Conservation (phyloP, 2,888 invertebrate species). For the Drosophila hamatofila region DNA sequence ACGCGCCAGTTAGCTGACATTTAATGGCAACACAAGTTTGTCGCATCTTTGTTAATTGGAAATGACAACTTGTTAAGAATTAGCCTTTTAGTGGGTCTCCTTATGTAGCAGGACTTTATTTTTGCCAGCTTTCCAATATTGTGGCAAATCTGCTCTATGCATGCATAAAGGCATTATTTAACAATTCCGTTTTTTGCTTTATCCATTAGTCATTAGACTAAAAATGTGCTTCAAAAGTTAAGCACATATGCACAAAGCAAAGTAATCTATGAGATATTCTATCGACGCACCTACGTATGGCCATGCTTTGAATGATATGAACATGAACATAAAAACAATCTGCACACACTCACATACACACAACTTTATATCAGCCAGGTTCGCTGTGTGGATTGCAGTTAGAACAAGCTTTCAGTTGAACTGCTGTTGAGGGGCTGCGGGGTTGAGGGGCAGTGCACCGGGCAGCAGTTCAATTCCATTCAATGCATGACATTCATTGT, state of each 20-base stretch:
- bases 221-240: constrained; percentile 45
- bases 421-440: constrained; percentile 5
- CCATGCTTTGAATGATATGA: constrained; percentile 55
- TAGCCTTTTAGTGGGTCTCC: background rate
- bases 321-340: constrained; percentile 55
- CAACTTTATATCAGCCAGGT: constrained; percentile 14
- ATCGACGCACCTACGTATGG: constrained; percentile 28
- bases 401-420: constrained; percentile 46
- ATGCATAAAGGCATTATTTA: background rate
- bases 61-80: constrained; percentile 55
- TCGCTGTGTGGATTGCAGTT: constrained; percentile 32
- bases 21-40: constrained; percentile 83
- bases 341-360: constrained; percentile 17
- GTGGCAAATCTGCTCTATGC: background rate
- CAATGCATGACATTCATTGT: constrained; percentile 78
- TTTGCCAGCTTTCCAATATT: background rate
- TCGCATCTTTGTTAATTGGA: constrained; percentile 74
- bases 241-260: constrained; percentile 61
- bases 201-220: background rate
- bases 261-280: constrained; percentile 63
- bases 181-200: background rate
- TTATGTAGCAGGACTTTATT: too few relatives aligned
- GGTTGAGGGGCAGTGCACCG: constrained; percentile 12
- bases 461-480: constrained; percentile 74
- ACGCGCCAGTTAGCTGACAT: constrained; percentile 73